Evolutionary conservation across 2,888 invertebrate genomes (phyloP).

Genomic region (Criorhina ranunculi): DNA sequence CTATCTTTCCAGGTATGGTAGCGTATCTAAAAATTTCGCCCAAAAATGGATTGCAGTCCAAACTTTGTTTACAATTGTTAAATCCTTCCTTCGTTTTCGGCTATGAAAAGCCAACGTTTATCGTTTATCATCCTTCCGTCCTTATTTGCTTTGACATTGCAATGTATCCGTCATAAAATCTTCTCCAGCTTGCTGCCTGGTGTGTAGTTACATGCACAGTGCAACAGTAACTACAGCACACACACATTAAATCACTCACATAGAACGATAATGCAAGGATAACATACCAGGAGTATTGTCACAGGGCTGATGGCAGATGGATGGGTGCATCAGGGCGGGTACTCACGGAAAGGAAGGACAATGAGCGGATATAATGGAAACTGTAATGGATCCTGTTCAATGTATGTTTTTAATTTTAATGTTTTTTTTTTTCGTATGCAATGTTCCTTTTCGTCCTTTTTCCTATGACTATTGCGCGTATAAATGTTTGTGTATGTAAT

Average conservation of each 20-base stretch:
- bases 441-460: not conserved
- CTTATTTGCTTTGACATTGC: conserved; percentile 31
- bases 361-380: conserved; percentile 49
- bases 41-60: conserved; percentile 23
- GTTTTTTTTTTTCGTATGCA: not conserved
- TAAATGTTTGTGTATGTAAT: not conserved
- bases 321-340: conserved; percentile 31
- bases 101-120: not conserved
- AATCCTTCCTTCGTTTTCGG: not conserved
- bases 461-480: not conserved
- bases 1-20: conserved; percentile 37
- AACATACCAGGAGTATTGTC: not conserved
- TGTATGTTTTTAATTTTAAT: conserved; percentile 18
- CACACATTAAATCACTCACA: not conserved
- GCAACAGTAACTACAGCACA: conserved; percentile 1
- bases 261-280: not conserved
- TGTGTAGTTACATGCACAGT: conserved; percentile 3
- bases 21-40: conserved; percentile 20
- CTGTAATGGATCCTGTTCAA: conserved; percentile 54
- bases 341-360: conserved; percentile 38
- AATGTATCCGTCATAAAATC: conserved; percentile 14
- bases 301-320: conserved; percentile 1
- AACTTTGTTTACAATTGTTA: conserved; percentile 48
- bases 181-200: not conserved
- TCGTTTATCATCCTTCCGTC: not conserved